Evolutionary conservation across 2,113 vertebrate species (phyloP), one percentile per base, ranked within the genome.

Genomic region (Herpailurus yagouaroundi): DNA sequence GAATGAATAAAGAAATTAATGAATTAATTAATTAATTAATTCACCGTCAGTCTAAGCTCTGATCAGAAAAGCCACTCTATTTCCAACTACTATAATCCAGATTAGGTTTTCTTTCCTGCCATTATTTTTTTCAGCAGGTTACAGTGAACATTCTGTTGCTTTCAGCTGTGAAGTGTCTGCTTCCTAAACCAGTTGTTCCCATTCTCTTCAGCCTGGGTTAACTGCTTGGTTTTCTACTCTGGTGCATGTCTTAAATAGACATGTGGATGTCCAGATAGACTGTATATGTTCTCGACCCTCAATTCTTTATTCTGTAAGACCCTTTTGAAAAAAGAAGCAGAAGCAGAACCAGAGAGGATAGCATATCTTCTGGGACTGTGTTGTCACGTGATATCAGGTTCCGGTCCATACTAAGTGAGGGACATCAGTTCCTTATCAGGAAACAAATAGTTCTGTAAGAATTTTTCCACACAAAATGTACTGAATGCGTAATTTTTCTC

Each of bases 161-260:
- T 89, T 97, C 15, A 41, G 36, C 25, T 79, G 8, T 73, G 69
- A 57, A 57, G 21, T 85, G 27, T 85, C 57, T 95, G 13, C 57
- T 89, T 81, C 64, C 66, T 60, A 89, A 96, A 92, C 10, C 73
- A 69, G 63, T 88, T 93, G 41, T 68, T 97, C 41, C 79, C 45
- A 77, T 33, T 63, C 18, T 50, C 11, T 80, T 86, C 63, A 93
- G 27, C 7, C 15, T 12, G 45, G 68, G 4, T 25, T 38, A 7
- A 64, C 18, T 64, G 7, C 31, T 95, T 55, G 16, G 13, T 15
- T 93, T 97, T 69, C 38, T 41, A 90, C 21, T 55, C 11, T 71
- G 7, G 1, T 66, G 93, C 31, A 45, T 66, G 33, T 41, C 48
- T 68, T 87, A 66, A 38, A 66, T 38, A 88, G 45, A 45, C 45